phyloP scores from a whole-genome alignment of 2,888 invertebrate species.

The Anodontia alba region DNA sequence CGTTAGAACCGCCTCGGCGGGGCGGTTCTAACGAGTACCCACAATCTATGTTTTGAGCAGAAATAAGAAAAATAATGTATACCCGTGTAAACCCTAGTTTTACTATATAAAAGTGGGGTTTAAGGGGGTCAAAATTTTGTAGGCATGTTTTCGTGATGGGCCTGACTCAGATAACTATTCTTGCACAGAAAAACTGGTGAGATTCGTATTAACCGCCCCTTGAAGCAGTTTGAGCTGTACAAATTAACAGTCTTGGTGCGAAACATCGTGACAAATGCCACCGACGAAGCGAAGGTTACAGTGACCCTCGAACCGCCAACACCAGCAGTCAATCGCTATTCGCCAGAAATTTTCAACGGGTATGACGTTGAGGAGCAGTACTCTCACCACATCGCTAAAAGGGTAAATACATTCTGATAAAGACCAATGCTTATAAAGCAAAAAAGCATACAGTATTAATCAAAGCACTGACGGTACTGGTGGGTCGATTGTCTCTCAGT shows the following conservation, averaged over 20 bases:
- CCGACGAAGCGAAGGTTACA: slow-evolving; percentile 29
- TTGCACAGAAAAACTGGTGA: slow-evolving; percentile 37
- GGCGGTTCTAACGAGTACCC: too few relatives aligned
- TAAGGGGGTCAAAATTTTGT: too few relatives aligned
- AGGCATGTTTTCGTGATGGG: too few relatives aligned
- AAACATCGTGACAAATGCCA: slow-evolving; percentile 20
- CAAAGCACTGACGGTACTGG: too few relatives aligned
- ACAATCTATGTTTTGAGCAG: too few relatives aligned
- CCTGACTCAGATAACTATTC: too few relatives aligned
- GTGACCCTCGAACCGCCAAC: slow-evolving; percentile 19
- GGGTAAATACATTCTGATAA: neutral
- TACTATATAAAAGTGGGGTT: too few relatives aligned
- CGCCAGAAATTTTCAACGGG: slow-evolving; percentile 18
- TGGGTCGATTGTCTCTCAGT: too few relatives aligned
- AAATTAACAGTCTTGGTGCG: slow-evolving; percentile 26
- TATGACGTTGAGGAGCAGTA: slow-evolving; percentile 13
- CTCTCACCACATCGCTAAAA: slow-evolving; percentile 14
- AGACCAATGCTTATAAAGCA: neutral
- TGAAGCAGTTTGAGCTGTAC: slow-evolving; percentile 30
- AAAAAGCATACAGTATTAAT: too few relatives aligned
- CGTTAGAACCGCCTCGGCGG: too few relatives aligned
- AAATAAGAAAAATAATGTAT: too few relatives aligned
- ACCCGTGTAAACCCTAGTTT: too few relatives aligned
- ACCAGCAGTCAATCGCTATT: slow-evolving; percentile 6
- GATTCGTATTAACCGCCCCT: slow-evolving; percentile 17